Conservation (phyloP, 64 coral and sea anemone genomes). For the Pocillopora damicornis region DNA sequence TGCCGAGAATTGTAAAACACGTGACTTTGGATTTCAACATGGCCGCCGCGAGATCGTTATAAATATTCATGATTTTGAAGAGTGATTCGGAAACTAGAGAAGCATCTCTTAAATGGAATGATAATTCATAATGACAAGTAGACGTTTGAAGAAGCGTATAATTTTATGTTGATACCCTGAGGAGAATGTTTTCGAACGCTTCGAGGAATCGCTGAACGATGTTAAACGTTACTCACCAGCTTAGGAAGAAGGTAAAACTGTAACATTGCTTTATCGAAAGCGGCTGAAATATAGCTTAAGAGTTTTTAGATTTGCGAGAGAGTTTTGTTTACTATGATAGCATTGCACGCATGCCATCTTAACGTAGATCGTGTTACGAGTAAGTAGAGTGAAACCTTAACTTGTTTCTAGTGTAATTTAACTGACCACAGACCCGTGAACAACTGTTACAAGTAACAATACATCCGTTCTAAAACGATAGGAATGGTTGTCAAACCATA, state of each 20-base stretch:
- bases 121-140: background rate
- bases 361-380: background rate
- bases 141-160: conserved; percentile 2
- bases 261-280: background rate
- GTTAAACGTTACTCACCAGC: conserved; percentile 84
- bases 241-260: conserved; percentile 78
- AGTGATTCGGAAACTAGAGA: conserved; percentile 12
- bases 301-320: conserved; percentile 30
- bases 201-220: conserved; percentile 36
- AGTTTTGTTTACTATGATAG: conserved; percentile 41
- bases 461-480: background rate
- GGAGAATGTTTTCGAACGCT: background rate
- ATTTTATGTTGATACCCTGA: conserved; percentile 5
- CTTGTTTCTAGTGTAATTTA: background rate
- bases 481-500: background rate
- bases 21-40: conserved; percentile 11
- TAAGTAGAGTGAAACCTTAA: conserved; percentile 10
- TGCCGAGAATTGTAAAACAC: background rate
- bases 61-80: conserved; percentile 40
- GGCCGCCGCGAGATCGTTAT: conserved; percentile 6
- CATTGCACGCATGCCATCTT: background rate
- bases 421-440: background rate
- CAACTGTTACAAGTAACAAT: background rate
- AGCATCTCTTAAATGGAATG: conserved; percentile 7
- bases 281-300: conserved; percentile 15